Base-by-base conservation (phyloP, 2,888 invertebrate genomes). In the Catocala nupta region DNA sequence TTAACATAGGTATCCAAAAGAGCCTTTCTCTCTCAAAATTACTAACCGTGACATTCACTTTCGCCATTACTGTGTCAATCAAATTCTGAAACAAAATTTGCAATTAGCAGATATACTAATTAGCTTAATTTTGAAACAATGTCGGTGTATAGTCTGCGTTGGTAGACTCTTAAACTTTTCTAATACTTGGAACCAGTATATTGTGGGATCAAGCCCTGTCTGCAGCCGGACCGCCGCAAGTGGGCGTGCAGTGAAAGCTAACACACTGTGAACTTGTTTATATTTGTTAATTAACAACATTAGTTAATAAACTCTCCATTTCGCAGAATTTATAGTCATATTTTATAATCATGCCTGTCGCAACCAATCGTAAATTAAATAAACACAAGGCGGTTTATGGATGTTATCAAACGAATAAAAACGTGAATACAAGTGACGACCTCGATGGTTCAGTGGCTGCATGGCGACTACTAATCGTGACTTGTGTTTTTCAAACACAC, bases 11-110 rank as follows among this genome's bases (percentile, higher is more conserved):
- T 77, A 83, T 82, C 81, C 77, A 81, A 85, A 85, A 82, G 75
- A 80, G 85, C 87, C 91, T 92, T 91, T 93, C 92, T 90, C 92
- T 87, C 83, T 87, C 80, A 78, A 87, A 90, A 87, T 89, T 87
- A 89, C 84, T 88, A 86, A 88, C 88, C 92, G 91, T 93, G 88
- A 90, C 89, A 88, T 90, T 89, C 84, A 91, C 93, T 93, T 93
- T 93, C 91, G 85, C 90, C 86, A 84, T 86, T 84, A 85, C 85
- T 83, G 81, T 88, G 86, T 89, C 90, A 91, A 90, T 90, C 89
- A 87, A 84, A 90, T 90, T 88, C 87, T 86, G 78, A 83, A 89
- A 88, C 81, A 85, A 48, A 55, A 84, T 83, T 86, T 80, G 83
- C 85, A 89, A 88, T 88, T 85, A 86, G 82, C 77, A 79, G 76